phyloP scores from a whole-genome alignment of 1,140 invertebrate genomes.

The Drosophila persimilis region DNA sequence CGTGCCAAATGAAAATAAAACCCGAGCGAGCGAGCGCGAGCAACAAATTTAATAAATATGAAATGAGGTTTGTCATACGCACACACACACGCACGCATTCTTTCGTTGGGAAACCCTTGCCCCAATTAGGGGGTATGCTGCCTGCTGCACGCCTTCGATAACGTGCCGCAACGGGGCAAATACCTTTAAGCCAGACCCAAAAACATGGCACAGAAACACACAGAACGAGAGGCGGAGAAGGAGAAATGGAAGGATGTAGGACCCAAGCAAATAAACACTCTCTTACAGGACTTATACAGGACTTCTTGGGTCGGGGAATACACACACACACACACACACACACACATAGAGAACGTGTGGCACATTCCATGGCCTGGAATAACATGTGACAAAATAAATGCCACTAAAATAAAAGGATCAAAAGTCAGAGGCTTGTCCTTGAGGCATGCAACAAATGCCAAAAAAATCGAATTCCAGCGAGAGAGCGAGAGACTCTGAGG shows the following conservation, averaged over 20 bases:
- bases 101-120: constrained; percentile 54
- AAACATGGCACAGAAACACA: constrained; percentile 18
- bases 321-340: constrained; percentile 34
- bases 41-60: constrained; percentile 77
- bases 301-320: constrained; percentile 30
- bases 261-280: constrained; percentile 70
- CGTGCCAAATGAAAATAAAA: constrained; percentile 78
- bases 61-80: constrained; percentile 73
- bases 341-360: constrained; percentile 1
- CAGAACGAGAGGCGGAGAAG: not conserved
- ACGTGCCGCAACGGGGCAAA: constrained; percentile 55
- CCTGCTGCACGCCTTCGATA: constrained; percentile 64
- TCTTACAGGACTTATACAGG: constrained; percentile 61
- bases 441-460: constrained; percentile 71
- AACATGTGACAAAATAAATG: constrained; percentile 77
- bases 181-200: constrained; percentile 59
- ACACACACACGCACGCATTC: constrained; percentile 17
- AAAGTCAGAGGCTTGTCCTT: constrained; percentile 63
- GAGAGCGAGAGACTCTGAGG: not conserved
- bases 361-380: constrained; percentile 48
- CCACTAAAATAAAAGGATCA: constrained; percentile 64
- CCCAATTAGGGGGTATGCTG: constrained; percentile 52
- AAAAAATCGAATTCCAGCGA: constrained; percentile 68
- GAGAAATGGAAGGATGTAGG: constrained; percentile 11
- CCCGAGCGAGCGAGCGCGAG: constrained; percentile 23